phyloP scores from a whole-genome alignment of 2,888 invertebrate species.

The Hyposoter dolosus region DNA sequence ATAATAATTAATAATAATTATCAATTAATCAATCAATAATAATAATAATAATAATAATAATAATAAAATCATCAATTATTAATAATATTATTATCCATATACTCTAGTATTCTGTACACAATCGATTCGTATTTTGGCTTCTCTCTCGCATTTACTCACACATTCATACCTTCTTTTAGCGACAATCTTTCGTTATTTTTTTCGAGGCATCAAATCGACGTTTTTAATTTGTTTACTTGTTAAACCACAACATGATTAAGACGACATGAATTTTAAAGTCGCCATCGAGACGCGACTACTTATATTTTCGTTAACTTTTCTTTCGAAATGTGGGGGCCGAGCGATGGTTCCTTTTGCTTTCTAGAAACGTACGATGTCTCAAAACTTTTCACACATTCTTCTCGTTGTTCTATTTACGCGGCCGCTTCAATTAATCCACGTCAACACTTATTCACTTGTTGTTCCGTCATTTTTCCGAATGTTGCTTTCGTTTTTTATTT shows the following conservation, averaged over 20 bases:
- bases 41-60: conserved; percentile 55
- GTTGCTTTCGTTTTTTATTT: neutral
- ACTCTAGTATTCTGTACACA: conserved; percentile 84
- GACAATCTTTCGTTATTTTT: conserved; percentile 47
- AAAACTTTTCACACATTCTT: conserved; percentile 43
- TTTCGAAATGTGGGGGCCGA: conserved; percentile 17
- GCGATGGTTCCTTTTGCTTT: conserved; percentile 9
- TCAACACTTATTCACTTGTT: conserved; percentile 23
- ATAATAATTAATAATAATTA: conserved; percentile 33
- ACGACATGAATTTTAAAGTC: conserved; percentile 48
- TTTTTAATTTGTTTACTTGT: conserved; percentile 25
- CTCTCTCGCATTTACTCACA: conserved; percentile 61
- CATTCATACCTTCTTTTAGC: conserved; percentile 42
- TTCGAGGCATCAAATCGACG: conserved; percentile 60
- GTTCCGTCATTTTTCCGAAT: conserved; percentile 25
- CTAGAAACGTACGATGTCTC: neutral
- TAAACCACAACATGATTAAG: conserved; percentile 41
- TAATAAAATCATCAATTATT: conserved; percentile 75
- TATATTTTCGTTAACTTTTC: conserved; percentile 24
- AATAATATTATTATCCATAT: conserved; percentile 82
- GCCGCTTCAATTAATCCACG: conserved; percentile 20
- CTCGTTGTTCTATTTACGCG: conserved; percentile 35
- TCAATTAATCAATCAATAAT: conserved; percentile 42
- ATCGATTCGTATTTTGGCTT: conserved; percentile 81
- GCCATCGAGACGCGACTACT: conserved; percentile 37